Conservation (phyloP, 2,888 invertebrate genomes). For the Eucriotettix oculatus region DNA sequence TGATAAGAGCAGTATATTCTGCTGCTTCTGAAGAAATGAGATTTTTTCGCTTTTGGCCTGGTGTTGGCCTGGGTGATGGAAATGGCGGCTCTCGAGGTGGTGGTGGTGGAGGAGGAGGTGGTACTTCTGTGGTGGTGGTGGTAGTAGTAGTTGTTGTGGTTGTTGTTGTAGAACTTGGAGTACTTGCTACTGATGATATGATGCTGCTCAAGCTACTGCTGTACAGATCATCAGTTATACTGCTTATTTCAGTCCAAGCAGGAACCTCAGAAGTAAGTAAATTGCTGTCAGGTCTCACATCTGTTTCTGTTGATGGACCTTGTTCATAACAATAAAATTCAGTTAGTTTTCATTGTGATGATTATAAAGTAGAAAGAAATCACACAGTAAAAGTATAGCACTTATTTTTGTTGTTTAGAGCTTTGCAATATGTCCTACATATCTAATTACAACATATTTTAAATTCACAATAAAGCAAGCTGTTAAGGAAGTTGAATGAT, state of each 20-base stretch:
- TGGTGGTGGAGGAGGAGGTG: conserved; percentile 16
- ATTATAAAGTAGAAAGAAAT: too few species aligned
- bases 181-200: background rate
- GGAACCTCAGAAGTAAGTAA: background rate
- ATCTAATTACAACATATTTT: too few species aligned
- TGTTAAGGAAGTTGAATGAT: too few species aligned
- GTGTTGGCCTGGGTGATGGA: conserved; percentile 20
- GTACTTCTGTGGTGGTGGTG: conserved; percentile 16
- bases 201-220: conserved; percentile 2
- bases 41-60: conserved; percentile 23
- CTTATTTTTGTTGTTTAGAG: too few species aligned
- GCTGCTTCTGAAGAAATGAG: conserved; percentile 48
- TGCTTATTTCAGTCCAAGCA: conserved; percentile 2
- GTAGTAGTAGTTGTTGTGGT: conserved; percentile 13
- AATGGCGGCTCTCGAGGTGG: conserved; percentile 22
- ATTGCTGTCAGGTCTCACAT: background rate
- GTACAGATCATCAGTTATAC: conserved; percentile 6
- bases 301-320: background rate
- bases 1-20: conserved; percentile 59
- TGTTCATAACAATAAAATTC: background rate
- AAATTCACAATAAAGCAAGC: too few species aligned
- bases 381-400: too few species aligned
- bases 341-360: too few species aligned
- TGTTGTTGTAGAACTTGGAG: background rate
- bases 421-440: too few species aligned